Evolutionary conservation across 2,113 vertebrate species (phyloP).

Genomic region (Mustela nigripes): DNA sequence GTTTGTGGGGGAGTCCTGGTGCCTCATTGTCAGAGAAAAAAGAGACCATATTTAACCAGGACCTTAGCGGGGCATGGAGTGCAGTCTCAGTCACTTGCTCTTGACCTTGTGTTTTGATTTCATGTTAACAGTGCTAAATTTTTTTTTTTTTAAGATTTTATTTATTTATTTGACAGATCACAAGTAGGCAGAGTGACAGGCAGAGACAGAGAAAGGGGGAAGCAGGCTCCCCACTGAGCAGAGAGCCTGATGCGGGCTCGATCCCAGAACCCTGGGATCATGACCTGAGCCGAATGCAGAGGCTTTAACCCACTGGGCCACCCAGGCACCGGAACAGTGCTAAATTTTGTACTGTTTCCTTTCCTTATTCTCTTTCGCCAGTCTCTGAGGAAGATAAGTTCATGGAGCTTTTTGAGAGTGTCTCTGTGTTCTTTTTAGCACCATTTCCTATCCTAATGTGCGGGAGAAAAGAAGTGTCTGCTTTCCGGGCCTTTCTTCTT

Average conservation of each 20-base stretch:
- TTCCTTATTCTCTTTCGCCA: neutral
- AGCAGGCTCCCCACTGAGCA: too few species aligned
- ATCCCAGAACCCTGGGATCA: too few species aligned
- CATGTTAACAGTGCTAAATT: slow-evolving; percentile 29
- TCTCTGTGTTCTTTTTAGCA: neutral
- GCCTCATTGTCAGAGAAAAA: slow-evolving; percentile 21
- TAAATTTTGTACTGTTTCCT: slow-evolving; percentile 42
- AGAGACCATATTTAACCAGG: slow-evolving; percentile 33
- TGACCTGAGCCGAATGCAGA: too few species aligned
- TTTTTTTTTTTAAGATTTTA: neutral
- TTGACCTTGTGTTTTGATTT: slow-evolving; percentile 69
- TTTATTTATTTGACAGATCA: too few species aligned
- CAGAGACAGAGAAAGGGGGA: too few species aligned
- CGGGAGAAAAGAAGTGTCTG: slow-evolving; percentile 19
- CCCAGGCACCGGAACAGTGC: neutral
- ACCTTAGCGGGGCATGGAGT: neutral
- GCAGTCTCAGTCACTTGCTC: neutral
- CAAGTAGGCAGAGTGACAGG: too few species aligned
- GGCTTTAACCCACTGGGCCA: too few species aligned
- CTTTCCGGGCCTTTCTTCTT: neutral
- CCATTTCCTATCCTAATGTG: slow-evolving; percentile 17
- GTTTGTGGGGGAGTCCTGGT: too few species aligned
- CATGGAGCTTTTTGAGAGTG: neutral
- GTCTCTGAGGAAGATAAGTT: slow-evolving; percentile 7
- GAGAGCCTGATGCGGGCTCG: too few species aligned